Percentiles rank a stretch among this genome's conserved stretches.
Evolutionary conservation across 2,797 vertebrate genomes (phyloP).

Genomic region (Podarcis lilfordi): DNA sequence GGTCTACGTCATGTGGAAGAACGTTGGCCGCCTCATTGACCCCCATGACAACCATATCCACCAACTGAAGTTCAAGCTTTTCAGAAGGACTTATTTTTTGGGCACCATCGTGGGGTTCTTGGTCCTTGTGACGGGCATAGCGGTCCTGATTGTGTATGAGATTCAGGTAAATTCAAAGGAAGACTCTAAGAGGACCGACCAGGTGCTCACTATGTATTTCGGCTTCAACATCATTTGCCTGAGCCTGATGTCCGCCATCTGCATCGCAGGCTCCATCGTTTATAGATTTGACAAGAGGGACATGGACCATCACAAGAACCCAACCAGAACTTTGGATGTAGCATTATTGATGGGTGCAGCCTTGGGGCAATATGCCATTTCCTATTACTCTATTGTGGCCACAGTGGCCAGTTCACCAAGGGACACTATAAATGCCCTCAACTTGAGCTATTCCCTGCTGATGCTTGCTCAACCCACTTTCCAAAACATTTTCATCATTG

Average conservation of each 20-base stretch:
- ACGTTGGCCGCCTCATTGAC: constrained; percentile 85
- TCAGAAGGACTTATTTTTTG: constrained; percentile 77
- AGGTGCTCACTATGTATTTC: constrained; percentile 86
- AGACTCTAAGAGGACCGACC: constrained; percentile 53
- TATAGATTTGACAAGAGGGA: constrained; percentile 88
- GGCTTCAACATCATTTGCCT: constrained; percentile 86
- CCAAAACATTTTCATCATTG: constrained; percentile 93
- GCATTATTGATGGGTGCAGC: constrained; percentile 90
- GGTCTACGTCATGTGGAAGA: constrained; percentile 98
- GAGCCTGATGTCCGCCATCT: constrained; percentile 84
- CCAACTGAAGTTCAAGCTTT: constrained; percentile 75
- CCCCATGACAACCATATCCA: constrained; percentile 79
- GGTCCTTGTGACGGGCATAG: constrained; percentile 84
- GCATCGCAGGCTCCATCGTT: constrained; percentile 81
- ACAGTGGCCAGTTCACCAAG: constrained; percentile 80
- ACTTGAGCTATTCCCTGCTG: constrained; percentile 84
- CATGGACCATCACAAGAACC: constrained; percentile 89
- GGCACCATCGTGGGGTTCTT: constrained; percentile 81
- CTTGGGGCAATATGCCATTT: constrained; percentile 90
- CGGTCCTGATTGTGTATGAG: constrained; percentile 89
- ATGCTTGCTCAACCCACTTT: constrained; percentile 89
- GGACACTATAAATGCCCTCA: constrained; percentile 80
- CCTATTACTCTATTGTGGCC: constrained; percentile 92
- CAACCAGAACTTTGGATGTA: constrained; percentile 91
- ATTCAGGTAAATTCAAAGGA: constrained; percentile 72